phyloP scores from a whole-genome alignment of 1,140 invertebrate genomes.

The Pachyrhynchus sulphureomaculatus region DNA sequence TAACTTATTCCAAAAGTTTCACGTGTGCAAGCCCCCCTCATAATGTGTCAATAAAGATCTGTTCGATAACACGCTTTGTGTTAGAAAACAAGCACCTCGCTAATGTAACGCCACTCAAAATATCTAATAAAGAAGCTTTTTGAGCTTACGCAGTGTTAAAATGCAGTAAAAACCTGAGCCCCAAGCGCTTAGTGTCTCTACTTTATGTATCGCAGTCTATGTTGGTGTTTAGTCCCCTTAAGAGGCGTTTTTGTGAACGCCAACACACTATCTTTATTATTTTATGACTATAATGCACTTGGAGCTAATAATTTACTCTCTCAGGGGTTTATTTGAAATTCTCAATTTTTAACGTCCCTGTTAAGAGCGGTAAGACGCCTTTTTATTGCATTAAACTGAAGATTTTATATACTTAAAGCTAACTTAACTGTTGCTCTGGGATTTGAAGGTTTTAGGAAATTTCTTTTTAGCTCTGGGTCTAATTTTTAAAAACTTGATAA shows the following conservation, averaged over 20 bases:
- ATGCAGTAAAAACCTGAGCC: slow-evolving; percentile 50
- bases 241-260: slow-evolving; percentile 38
- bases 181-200: slow-evolving; percentile 36
- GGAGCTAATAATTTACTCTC: slow-evolving; percentile 35
- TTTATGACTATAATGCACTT: slow-evolving; percentile 47
- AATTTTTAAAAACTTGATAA: too few relatives aligned
- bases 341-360: slow-evolving; percentile 30
- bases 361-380: slow-evolving; percentile 18
- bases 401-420: slow-evolving; percentile 14
- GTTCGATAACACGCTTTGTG: slow-evolving; percentile 29
- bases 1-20: background rate
- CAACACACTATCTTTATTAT: slow-evolving; percentile 47
- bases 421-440: slow-evolving; percentile 22
- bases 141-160: slow-evolving; percentile 49
- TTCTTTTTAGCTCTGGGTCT: background rate
- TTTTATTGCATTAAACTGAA: slow-evolving; percentile 25
- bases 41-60: slow-evolving; percentile 32
- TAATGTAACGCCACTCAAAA: slow-evolving; percentile 49
- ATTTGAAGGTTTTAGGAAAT: background rate
- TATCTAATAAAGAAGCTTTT: slow-evolving; percentile 49
- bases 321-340: slow-evolving; percentile 10
- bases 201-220: slow-evolving; percentile 42
- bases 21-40: slow-evolving; percentile 13
- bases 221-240: slow-evolving; percentile 36
- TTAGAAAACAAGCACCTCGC: slow-evolving; percentile 31